Base-by-base conservation (phyloP, 2,113 vertebrate species). In the Semnornis frantzii region DNA sequence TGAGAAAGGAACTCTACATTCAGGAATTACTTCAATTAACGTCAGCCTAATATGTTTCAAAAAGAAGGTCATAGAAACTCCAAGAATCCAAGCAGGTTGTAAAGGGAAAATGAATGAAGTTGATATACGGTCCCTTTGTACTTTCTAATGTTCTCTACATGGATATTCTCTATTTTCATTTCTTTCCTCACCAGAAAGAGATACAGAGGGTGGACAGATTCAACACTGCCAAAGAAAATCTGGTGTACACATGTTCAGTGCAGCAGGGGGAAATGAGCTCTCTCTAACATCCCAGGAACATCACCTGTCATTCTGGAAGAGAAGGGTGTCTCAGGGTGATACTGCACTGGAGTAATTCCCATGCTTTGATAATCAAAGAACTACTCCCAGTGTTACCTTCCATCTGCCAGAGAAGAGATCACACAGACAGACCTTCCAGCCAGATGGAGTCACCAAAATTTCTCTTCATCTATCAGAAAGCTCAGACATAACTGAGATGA, bases 221-320 rank as follows among this genome's bases (percentile, higher is more conserved):
- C 72, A 86, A 83, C 59, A 90, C 3, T 74, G 65, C 73, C 60
- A 83, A 63, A 85, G 33, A 72, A 89, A 91, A 89, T 48, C 59
- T 84, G 69, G 44, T 37, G 12, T 64, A 77, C 57, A 60, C 78
- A 37, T 48, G 75, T 93, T 92, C 66, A 59, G 62, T 82, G 75
- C 82, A 95, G 69, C 66, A 82, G 64, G 6, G 15, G 54, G 24
- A 92, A 90, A 70, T 57, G 21, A 86, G 23, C 44, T 77, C n/a
- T 80, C 78, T 89, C 70, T 65, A 77, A 87, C 69, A 72, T 66
- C 82, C 62, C 74, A 92, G 64, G 71, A 90, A 82, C 71, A 87
- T 94, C 74, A 95, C 71, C 68, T 89, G 69, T 85, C 89, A 87
- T 50, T 77, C 48, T 69, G 83, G 89, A 95, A 89, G 50, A 59